Conservation (phyloP, 2,797 vertebrate species). For the Takifugu ocellatus region DNA sequence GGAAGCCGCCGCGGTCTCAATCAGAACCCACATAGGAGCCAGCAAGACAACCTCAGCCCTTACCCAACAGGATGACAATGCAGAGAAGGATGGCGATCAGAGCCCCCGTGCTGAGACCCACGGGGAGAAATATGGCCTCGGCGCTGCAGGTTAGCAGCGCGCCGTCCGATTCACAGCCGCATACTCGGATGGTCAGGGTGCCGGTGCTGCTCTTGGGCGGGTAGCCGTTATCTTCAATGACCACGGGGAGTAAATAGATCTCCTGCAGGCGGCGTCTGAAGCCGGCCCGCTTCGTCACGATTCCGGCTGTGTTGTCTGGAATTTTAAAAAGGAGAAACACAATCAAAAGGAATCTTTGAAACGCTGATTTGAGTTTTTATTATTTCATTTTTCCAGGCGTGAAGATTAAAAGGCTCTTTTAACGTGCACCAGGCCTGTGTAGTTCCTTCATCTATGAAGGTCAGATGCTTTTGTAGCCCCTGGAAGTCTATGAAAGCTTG, state of each 20-base stretch:
- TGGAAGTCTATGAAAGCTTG: constrained; percentile 16
- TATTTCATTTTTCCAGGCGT: not conserved
- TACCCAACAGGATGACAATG: constrained; percentile 92
- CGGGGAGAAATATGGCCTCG: constrained; percentile 93
- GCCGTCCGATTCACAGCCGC: constrained; percentile 89
- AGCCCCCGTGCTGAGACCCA: constrained; percentile 95
- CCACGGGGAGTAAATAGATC: constrained; percentile 85
- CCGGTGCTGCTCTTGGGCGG: constrained; percentile 93
- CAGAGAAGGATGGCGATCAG: constrained; percentile 94
- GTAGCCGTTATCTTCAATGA: constrained; percentile 93
- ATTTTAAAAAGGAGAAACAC: constrained; percentile 11
- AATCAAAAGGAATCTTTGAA: not conserved
- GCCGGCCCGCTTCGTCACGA: constrained; percentile 85
- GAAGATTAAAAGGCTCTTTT: no score
- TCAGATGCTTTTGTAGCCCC: constrained; percentile 30
- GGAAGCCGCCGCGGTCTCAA: not conserved
- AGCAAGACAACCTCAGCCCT: constrained; percentile 39
- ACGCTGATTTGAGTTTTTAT: not conserved
- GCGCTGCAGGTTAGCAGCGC: constrained; percentile 91
- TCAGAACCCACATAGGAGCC: not conserved
- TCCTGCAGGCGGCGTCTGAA: constrained; percentile 90
- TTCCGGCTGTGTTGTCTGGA: constrained; percentile 93
- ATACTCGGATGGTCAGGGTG: constrained; percentile 93
- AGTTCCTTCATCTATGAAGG: constrained; percentile 23
- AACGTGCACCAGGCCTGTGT: constrained; percentile 1